Evolutionary conservation across 2,797 vertebrate genomes (phyloP), one percentile per base, ranked within the genome.

Genomic region (Centropyge bicolor): DNA sequence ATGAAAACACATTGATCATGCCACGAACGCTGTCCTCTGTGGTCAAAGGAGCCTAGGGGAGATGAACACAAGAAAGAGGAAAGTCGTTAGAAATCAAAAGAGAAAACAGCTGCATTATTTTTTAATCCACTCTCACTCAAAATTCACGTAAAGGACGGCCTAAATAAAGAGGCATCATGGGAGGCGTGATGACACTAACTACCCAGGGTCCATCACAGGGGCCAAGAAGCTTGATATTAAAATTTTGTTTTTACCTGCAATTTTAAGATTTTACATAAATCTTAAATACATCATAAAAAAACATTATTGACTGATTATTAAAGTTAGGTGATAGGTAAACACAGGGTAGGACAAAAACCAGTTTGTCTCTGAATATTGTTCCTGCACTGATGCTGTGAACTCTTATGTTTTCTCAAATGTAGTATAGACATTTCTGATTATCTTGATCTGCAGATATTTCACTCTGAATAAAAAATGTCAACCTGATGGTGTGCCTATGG

Each of bases 1-100:
- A 85, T 19, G 91, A 83, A 56, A 95, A 87, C 69, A 92, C 60
- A 16, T 7, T 17, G n/a, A 95, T 75, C 71, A 94, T 70, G 45
- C 87, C 66, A 5, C 6, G 36, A 8, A 88, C 82, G 2, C 93
- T 94, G 0, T 93, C 92, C 74, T 67, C 24, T 5, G 80, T 31
- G 11, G 20, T 36, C 63, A 93, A 3, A 1, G 86, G 83, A 60
- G 91, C 94, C 94, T 94, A 56, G 16, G 6, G 54, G 48, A 11
- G 51, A 63, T 38, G 79, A 57, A 40, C 43, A 70, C 11, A 45
- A 35, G 20, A 51, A 27, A 52, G 6, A 63, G 13, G 7, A 46
- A 3, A 8, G 27, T 64, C 11, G 31, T n/a, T 8, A 64, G 14
- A 61, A 66, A 35, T 13, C 10, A 40, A 40, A 11, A 7, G 7